Evolutionary conservation across 2,888 invertebrate species (phyloP), one percentile per base, ranked within the genome.

Genomic region (Pristionchus fissidentatus): DNA sequence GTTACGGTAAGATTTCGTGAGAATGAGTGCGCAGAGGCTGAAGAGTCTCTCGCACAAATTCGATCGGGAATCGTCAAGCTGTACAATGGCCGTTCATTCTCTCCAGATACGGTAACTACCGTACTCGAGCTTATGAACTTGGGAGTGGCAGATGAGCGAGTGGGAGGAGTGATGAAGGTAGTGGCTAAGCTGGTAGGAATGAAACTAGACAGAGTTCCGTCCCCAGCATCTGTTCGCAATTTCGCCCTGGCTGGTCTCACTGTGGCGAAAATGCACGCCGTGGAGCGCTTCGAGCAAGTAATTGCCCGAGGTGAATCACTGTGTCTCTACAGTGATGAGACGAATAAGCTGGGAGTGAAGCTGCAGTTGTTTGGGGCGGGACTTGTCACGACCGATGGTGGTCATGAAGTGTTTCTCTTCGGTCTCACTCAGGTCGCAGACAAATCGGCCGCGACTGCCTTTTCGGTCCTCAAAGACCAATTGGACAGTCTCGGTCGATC

Each of bases 71-170:
- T 13, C 5, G 78, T 78, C 19, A 32, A 29, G 15, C 41, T 78
- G 55, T 52, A 15, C 32, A 10, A 15, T 22, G 78, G 78, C 7
- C 10, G 19, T 32, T 35, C 32, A 3, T 78, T 35, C 78, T 26
- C 78, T n/a, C 29, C 52, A 8, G 78, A 35, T 13, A 49, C 49
- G 26, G 49, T 77, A 43, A 29, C 10, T 43, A 49, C 46, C 75
- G 75, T 77, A 77, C 75, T 77, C 75, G 43, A 43, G 26, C 75
- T 77, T 26, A 10, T 49, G 13, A 29, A 77, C 32, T 32, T 43
- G n/a, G 55, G 55, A 22, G 78, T 78, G 15, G 49, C 78, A n/a
- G 78, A 78, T n/a, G 78, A 78, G 52, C 49, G 52, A 78, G 29
- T 78, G 13, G 52, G 52, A 8, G 10, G 35, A 32, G 78, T 78